Evolutionary conservation across 1,140 invertebrate species (phyloP), one percentile per base, ranked within the genome.

Genomic region (Centruroides vittatus): DNA sequence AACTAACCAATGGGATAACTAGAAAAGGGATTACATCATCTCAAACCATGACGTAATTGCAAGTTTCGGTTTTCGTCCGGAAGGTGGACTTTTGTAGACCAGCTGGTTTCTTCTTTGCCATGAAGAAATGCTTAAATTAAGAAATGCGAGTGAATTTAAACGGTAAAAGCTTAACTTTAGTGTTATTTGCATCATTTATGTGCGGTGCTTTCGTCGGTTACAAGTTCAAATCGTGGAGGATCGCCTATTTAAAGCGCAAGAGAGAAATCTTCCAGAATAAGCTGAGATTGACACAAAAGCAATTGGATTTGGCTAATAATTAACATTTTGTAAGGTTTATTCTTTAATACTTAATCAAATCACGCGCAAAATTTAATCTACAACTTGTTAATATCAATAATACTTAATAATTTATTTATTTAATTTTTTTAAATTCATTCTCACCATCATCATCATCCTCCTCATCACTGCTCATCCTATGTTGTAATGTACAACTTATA

Each of bases 161-260:
- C 1, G 57, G 56, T 12, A 62, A 57, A 36, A n/a, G 34, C 13
- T 54, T 65, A 8, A 57, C 61, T 49, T 10, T 60, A 51, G 35
- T 65, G 35, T 8, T 58, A 54, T 48, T 62, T 0, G 47, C 60
- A 57, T 57, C 61, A 34, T 65, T 65, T 61, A 48, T 61, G 5
- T 36, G 58, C 51, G 64, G 64, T 34, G 23, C 56, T 35, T 51
- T 55, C 8, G 57, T 57, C 55, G 64, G 64, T 12, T 65, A 62
- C 60, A 61, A 62, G 47, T 36, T 65, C 10, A 65, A 65, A 55
- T 54, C 56, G 47, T 65, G 46, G 50, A 56, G 61, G 50, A 34
- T 65, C 6, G 61, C 60, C 13, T 65, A 65, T 55, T 47, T 65
- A 5, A 65, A 65, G 47, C 50, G 51, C 41, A 60, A 61, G 50